Percentiles rank a stretch among this genome's conserved stretches.
These are phyloP conservation scores for Rhea pennata DNA, from an alignment of 2,113 vertebrate species.

Conservation along the genomic window DNA sequence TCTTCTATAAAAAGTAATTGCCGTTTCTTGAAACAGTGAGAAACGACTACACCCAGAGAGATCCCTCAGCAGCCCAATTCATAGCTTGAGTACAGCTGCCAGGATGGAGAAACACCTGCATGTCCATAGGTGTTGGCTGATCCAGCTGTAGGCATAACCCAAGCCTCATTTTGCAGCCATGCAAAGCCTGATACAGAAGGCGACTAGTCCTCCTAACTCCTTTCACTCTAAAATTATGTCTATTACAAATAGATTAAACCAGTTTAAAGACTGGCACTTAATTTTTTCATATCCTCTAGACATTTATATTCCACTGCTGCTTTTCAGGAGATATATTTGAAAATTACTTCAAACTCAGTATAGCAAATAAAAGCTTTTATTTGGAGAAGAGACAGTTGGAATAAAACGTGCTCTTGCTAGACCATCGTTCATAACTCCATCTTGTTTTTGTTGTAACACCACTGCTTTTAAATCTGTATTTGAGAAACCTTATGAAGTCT, in stretches of 20 bases:
- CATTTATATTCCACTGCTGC: neutral
- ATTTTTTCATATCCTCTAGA: neutral
- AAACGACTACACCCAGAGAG: neutral
- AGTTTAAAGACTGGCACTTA: neutral
- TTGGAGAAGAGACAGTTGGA: neutral
- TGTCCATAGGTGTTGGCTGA: neutral
- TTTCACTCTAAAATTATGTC: neutral
- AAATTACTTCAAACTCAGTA: neutral
- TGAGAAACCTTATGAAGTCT: neutral
- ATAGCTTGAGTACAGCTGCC: neutral
- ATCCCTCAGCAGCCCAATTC: neutral
- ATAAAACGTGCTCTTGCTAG: neutral
- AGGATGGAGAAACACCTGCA: neutral
- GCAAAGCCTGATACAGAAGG: neutral
- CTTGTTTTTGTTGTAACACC: neutral
- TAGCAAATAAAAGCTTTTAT: neutral
- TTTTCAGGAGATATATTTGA: neutral
- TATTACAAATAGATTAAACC: conserved; percentile 36
- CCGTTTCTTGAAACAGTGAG: neutral
- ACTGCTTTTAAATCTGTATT: neutral
- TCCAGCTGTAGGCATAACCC: neutral
- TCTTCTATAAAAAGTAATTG: neutral
- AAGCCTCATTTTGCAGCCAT: neutral
- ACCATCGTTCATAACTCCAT: neutral
- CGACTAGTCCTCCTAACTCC: conserved; percentile 29